Evolutionary conservation across 1,140 invertebrate species (phyloP).

Genomic region (Dendrolimus kikuchii): DNA sequence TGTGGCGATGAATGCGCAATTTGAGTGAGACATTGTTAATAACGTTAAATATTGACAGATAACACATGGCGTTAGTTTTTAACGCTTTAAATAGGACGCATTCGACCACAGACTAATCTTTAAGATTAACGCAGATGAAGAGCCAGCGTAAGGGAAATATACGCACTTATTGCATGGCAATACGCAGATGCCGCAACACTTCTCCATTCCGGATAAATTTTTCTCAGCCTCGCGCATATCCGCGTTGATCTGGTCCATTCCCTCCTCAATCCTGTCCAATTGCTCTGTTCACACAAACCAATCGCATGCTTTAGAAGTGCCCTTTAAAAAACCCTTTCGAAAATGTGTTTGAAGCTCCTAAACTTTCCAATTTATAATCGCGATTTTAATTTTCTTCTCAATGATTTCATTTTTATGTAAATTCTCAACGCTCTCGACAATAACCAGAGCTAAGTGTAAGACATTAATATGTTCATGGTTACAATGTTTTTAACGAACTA

Average conservation of each 20-base stretch:
- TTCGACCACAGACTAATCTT: too few relatives aligned
- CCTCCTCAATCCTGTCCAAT: constrained; percentile 99
- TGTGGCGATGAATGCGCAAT: too few relatives aligned
- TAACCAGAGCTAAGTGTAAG: constrained; percentile 57
- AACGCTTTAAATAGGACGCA: too few relatives aligned
- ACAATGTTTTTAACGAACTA: constrained; percentile 20
- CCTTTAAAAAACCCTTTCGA: constrained; percentile 21
- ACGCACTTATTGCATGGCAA: constrained; percentile 97
- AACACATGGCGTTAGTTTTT: too few relatives aligned
- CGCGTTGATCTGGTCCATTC: constrained; percentile 99
- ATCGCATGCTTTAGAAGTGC: constrained; percentile 40
- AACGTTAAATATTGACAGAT: too few relatives aligned
- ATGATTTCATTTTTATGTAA: constrained; percentile 37
- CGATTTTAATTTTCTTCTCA: constrained; percentile 27
- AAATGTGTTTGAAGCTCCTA: constrained; percentile 43
- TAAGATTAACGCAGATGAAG: background rate
- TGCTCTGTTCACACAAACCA: constrained; percentile 85
- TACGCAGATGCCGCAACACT: constrained; percentile 98
- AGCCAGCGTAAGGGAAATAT: background rate
- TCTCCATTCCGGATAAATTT: constrained; percentile 99
- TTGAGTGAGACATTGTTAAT: too few relatives aligned
- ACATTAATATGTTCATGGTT: constrained; percentile 24
- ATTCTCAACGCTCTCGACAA: constrained; percentile 72
- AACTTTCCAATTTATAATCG: constrained; percentile 23
- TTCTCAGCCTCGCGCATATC: constrained; percentile 99